Conservation (phyloP, 35 echinoderm and acorn worm species). For the Diadema setosum region DNA sequence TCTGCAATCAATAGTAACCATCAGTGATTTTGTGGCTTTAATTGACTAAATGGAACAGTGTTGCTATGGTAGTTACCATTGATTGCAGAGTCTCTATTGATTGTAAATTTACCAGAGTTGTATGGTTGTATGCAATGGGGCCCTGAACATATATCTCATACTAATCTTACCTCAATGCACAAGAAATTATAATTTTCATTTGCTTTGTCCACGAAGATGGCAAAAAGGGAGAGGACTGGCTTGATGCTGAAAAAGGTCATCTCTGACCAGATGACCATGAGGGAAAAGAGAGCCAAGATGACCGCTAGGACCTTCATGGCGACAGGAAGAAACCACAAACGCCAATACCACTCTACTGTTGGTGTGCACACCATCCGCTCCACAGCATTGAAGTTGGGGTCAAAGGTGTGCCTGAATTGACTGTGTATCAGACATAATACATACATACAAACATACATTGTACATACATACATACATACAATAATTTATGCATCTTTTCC, state of each 20-base stretch:
- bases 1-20: too few species aligned
- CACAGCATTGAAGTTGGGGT: conserved; percentile 57
- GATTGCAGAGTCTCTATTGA: too few species aligned
- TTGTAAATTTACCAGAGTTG: too few species aligned
- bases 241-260: conserved; percentile 93
- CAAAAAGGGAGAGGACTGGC: conserved; percentile 79
- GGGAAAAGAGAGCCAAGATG: conserved; percentile 68
- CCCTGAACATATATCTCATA: neutral
- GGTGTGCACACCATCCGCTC: conserved; percentile 73
- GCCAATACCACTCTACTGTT: conserved; percentile 93
- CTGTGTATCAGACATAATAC: neutral
- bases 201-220: conserved; percentile 77
- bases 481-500: too few species aligned
- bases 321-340: conserved; percentile 63
- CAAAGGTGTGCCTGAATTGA: conserved; percentile 74
- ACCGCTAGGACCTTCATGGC: conserved; percentile 59
- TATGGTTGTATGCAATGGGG: too few species aligned
- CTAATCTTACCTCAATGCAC: conserved; percentile 77
- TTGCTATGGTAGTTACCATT: too few species aligned
- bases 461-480: too few species aligned
- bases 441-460: too few species aligned
- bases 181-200: conserved; percentile 87
- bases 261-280: conserved; percentile 97
- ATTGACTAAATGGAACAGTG: too few species aligned
- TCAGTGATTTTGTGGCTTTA: too few species aligned